Conservation (phyloP, 2,797 vertebrate genomes). For the Stomatorhinus walkeri region DNA sequence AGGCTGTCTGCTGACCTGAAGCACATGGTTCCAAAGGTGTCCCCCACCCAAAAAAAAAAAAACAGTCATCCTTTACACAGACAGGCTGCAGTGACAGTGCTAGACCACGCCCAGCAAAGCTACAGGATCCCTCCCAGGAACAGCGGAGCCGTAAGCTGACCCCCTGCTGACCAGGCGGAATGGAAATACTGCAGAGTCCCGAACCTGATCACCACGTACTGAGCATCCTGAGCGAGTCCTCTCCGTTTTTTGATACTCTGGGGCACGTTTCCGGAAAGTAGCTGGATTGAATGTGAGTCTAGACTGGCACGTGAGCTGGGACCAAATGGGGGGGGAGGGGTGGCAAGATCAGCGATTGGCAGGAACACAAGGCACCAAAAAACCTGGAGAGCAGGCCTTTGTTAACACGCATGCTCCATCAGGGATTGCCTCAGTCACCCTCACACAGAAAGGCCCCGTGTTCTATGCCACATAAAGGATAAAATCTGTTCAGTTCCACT, state of each 20-base stretch:
- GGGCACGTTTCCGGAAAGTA: neutral
- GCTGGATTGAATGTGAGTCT: constrained; percentile 9
- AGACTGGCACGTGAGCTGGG: constrained; percentile 16
- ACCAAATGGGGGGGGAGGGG: neutral
- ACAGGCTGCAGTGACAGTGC: neutral
- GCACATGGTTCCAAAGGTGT: constrained; percentile 8
- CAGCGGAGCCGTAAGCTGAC: neutral
- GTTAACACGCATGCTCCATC: neutral
- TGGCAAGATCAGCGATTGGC: neutral
- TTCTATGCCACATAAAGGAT: neutral
- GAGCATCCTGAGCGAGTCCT: neutral
- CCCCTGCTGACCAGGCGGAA: neutral
- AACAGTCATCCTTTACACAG: neutral
- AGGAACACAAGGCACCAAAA: neutral
- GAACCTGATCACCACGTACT: neutral
- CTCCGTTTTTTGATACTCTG: neutral
- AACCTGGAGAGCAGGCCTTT: neutral
- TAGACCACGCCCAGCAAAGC: neutral
- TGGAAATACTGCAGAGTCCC: neutral
- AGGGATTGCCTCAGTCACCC: neutral
- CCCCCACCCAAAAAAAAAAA: neutral
- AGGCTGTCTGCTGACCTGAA: constrained; percentile 20
- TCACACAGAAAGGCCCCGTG: neutral
- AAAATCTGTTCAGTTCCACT: neutral
- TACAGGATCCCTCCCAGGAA: neutral